A percentile compares a stretch with the other conserved stretches of the same genome.
These are phyloP conservation scores for Nothobranchius kuhntae DNA, from an alignment of 2,113 vertebrate genomes.

Conservation along the genomic window DNA sequence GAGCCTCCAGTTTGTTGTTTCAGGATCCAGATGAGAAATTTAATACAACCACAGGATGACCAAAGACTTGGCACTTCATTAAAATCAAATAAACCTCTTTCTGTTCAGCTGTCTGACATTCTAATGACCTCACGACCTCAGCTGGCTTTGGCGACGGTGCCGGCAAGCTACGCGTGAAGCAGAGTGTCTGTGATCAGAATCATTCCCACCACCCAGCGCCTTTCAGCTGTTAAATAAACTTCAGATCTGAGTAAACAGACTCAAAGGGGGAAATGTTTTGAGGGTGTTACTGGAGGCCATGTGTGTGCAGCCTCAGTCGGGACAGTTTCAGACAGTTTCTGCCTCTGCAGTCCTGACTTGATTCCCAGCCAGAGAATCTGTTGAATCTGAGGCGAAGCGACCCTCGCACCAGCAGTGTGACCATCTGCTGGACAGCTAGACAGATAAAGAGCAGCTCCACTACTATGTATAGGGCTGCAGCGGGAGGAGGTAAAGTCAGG, in stretches of 20 bases:
- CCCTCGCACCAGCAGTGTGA: slow-evolving; percentile 72
- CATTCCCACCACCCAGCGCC: no score
- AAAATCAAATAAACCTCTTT: slow-evolving; percentile 63
- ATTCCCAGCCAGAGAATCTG: slow-evolving; percentile 72
- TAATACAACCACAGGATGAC: slow-evolving; percentile 40
- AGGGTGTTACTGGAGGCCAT: slow-evolving; percentile 19
- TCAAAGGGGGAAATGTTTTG: slow-evolving; percentile 1
- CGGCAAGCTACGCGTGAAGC: background rate
- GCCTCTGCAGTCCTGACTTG: slow-evolving; percentile 54
- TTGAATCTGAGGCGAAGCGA: slow-evolving; percentile 77
- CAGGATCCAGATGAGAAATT: slow-evolving; percentile 45
- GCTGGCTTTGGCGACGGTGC: slow-evolving; percentile 17
- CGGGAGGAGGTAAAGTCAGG: slow-evolving; percentile 52
- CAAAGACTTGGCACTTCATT: slow-evolving; percentile 67
- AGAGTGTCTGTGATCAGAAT: no score
- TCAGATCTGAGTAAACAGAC: slow-evolving; percentile 39
- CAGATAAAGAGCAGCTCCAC: slow-evolving; percentile 78
- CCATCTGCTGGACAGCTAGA: slow-evolving; percentile 84
- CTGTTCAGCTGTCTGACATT: slow-evolving; percentile 53
- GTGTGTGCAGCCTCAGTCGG: slow-evolving; percentile 13
- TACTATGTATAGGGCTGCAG: slow-evolving; percentile 83
- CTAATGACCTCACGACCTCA: slow-evolving; percentile 43
- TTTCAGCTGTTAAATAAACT: background rate
- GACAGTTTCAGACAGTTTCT: slow-evolving; percentile 39
- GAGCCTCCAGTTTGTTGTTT: slow-evolving; percentile 36